Evolutionary conservation across 2,797 vertebrate genomes (phyloP), one percentile per base, ranked within the genome.

Genomic region (Liasis olivaceus): DNA sequence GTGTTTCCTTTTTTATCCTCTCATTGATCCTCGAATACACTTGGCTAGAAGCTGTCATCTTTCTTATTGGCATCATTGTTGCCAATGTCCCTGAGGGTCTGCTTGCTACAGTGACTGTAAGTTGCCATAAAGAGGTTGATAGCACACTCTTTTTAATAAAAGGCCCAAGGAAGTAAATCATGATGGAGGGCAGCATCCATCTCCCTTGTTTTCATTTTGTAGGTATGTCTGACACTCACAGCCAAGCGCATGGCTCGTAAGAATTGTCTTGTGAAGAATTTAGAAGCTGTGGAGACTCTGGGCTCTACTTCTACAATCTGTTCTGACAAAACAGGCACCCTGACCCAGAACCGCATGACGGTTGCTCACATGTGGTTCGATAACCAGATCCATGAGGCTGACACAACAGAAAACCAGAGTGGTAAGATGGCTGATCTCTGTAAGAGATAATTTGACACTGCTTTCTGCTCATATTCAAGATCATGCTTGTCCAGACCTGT

Each of bases 241-340:
- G 99, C 99, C 59, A 99, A 99, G 95, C 98, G 99, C 31, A 99
- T 99, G 99, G 99, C 99, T 24, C 98, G 99, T 95, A 99, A 99
- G 95, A 99, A 99, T 98, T 99, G 99, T 95, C 96, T 99, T 94
- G 99, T 99, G 89, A 99, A 99, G 97, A 99, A 99, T 97, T 84
- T 99, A 60, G 99, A 99, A 96, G 99, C 99, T 0, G 99, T 99
- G 6, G 99, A 99, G 96, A 99, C 99, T 0, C 95, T 99, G 91
- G 99, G 99, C 3, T 99, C 98, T 92, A 99, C 98, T 0, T 99
- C 98, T 36, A 99, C 98, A 92, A 99, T 99, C 96, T 99, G 98
- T 92, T 99, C 98, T 0, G 98, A 99, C 95, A 99, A 99, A 94
- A 98, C 98, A 0, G 98, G 98, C 91, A 99, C 98, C 24, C 97